Conservation (phyloP, 2,888 invertebrate species). For the Acrocyrtus sp. region DNA sequence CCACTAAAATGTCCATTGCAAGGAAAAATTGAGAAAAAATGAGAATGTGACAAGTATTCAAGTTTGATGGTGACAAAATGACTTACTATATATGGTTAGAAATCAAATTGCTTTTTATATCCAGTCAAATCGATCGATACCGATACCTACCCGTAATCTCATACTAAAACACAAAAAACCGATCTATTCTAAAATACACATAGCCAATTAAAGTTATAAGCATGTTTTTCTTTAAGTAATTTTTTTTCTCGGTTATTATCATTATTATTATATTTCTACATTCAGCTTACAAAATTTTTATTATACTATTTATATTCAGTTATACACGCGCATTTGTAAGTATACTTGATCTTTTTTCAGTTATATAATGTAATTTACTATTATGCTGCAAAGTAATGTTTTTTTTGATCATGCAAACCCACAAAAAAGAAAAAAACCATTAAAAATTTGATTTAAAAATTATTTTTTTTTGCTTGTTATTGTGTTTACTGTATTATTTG, state of each 20-base stretch:
- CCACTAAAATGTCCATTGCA: no score
- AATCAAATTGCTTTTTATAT: no score
- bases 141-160: slow-evolving; percentile 51
- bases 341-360: background rate
- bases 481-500: no score
- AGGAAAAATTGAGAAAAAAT: no score
- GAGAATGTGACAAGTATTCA: no score
- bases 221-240: slow-evolving; percentile 5
- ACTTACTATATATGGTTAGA: slow-evolving; percentile 21
- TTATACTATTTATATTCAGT: slow-evolving; percentile 17
- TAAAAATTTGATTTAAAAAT: background rate
- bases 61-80: background rate
- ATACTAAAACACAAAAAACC: slow-evolving; percentile 48
- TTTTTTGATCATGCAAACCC: background rate
- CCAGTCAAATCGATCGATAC: slow-evolving; percentile 47
- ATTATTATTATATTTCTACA: slow-evolving; percentile 12
- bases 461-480: background rate
- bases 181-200: slow-evolving; percentile 23
- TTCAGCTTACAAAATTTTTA: slow-evolving; percentile 21
- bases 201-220: background rate
- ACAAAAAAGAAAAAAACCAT: background rate
- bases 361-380: background rate
- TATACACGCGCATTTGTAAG: slow-evolving; percentile 30
- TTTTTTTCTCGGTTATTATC: slow-evolving; percentile 13
- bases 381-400: background rate